Evolutionary conservation across 2,888 invertebrate genomes (phyloP).

Genomic region (Fissipunctia ypsillon): DNA sequence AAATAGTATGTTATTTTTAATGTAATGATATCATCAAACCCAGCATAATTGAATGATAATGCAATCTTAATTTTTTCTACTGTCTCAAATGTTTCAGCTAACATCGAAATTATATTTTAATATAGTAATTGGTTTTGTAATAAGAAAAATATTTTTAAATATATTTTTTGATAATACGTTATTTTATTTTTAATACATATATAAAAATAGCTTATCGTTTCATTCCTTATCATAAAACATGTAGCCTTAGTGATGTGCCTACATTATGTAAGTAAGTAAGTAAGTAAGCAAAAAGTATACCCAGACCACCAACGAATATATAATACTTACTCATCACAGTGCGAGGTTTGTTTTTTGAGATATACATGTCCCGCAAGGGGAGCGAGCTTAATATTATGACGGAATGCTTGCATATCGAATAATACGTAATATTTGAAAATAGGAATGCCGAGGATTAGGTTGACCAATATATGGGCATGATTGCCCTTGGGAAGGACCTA

Average conservation of each 20-base stretch:
- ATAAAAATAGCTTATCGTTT: slow-evolving; percentile 2
- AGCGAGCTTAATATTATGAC: not conserved
- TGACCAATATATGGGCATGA: not conserved
- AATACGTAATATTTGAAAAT: not conserved
- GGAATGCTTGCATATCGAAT: not conserved
- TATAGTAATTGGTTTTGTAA: slow-evolving; percentile 71
- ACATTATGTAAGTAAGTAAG: not conserved
- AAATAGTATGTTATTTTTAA: slow-evolving; percentile 49
- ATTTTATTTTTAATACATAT: slow-evolving; percentile 67
- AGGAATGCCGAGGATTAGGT: not conserved
- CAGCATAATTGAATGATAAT: slow-evolving; percentile 61
- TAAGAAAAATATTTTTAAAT: slow-evolving; percentile 68
- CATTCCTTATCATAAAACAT: not conserved
- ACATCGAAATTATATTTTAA: slow-evolving; percentile 67
- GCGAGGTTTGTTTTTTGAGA: too few species aligned
- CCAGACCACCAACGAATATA: not conserved
- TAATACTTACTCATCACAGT: not conserved
- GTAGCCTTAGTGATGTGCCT: not conserved
- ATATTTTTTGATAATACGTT: slow-evolving; percentile 81
- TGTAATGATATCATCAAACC: slow-evolving; percentile 43
- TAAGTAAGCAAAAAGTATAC: too few species aligned
- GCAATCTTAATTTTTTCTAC: slow-evolving; percentile 50
- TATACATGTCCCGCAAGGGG: not conserved
- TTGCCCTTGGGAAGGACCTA: not conserved
- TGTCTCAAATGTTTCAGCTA: slow-evolving; percentile 35